Conservation (phyloP, 2,888 invertebrate species). For the Malacosoma neustria region DNA sequence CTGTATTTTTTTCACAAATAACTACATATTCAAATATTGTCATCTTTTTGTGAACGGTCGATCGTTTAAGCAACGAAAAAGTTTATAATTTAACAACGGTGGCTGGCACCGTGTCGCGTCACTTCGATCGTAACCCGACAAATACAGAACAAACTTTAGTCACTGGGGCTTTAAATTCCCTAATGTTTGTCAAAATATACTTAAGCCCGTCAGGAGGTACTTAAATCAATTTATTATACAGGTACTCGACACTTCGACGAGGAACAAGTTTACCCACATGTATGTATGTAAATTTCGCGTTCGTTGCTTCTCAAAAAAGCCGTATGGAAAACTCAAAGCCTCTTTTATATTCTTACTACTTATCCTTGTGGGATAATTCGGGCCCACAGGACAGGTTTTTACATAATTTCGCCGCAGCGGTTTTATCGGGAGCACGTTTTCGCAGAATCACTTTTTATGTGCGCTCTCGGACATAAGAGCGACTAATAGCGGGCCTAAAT, state of each 20-base stretch:
- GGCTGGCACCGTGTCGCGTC: slow-evolving; percentile 13
- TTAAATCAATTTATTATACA: slow-evolving; percentile 72
- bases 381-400: slow-evolving; percentile 68
- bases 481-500: slow-evolving; percentile 36
- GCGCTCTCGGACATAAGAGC: slow-evolving; percentile 42
- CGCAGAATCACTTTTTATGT: slow-evolving; percentile 36
- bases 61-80: neutral
- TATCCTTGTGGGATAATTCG: slow-evolving; percentile 70
- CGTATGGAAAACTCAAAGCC: slow-evolving; percentile 66
- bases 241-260: slow-evolving; percentile 55
- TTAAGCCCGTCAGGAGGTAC: slow-evolving; percentile 66
- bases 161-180: slow-evolving; percentile 58
- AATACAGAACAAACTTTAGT: slow-evolving; percentile 54
- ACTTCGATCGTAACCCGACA: slow-evolving; percentile 36
- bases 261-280: slow-evolving; percentile 52
- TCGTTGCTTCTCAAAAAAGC: slow-evolving; percentile 58
- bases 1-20: too few species aligned
- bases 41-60: neutral
- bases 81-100: neutral
- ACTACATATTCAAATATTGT: too few species aligned
- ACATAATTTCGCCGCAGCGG: slow-evolving; percentile 65
- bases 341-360: slow-evolving; percentile 70
- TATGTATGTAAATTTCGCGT: slow-evolving; percentile 63
- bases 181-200: slow-evolving; percentile 69
- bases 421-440: slow-evolving; percentile 37